A percentile compares a stretch with the other conserved stretches of the same genome.
Evolutionary conservation across 2,797 vertebrate genomes (phyloP).

Genomic region (Trachurus trachurus): DNA sequence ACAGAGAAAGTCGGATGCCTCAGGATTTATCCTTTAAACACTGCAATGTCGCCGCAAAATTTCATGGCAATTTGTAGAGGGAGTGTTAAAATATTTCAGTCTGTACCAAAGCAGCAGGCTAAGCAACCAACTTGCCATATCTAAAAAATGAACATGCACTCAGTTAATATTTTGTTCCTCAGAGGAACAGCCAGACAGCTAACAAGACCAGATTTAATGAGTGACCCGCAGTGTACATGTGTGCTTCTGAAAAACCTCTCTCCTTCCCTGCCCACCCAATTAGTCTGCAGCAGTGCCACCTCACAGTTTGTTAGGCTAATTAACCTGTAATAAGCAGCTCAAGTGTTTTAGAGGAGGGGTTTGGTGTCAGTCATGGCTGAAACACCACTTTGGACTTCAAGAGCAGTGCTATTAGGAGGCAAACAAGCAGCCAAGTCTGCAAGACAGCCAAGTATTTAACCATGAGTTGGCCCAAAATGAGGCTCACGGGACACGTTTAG

Average conservation of each 20-base stretch:
- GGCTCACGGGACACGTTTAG: slow-evolving; percentile 28
- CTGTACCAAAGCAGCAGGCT: neutral
- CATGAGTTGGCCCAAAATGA: slow-evolving; percentile 13
- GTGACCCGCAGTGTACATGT: neutral
- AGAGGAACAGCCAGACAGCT: neutral
- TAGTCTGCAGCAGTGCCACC: neutral
- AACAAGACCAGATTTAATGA: neutral
- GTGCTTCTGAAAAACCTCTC: slow-evolving; percentile 1
- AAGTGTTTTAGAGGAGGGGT: slow-evolving; percentile 37
- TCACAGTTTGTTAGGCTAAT: slow-evolving; percentile 14
- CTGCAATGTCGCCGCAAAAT: neutral
- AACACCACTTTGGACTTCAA: slow-evolving; percentile 17
- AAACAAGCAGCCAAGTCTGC: slow-evolving; percentile 27
- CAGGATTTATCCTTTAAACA: neutral
- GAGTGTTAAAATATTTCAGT: neutral
- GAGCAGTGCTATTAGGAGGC: slow-evolving; percentile 3
- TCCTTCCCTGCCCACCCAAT: neutral
- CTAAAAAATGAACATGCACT: neutral
- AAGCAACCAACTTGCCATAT: neutral
- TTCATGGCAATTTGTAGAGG: neutral
- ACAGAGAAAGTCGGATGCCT: neutral
- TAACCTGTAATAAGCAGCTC: slow-evolving; percentile 37
- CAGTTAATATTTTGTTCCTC: neutral
- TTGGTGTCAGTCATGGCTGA: slow-evolving; percentile 22
- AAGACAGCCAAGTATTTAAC: slow-evolving; percentile 34